These are phyloP conservation scores for Tuta absoluta DNA, from an alignment of 2,888 invertebrate genomes.

Conservation along the genomic window DNA sequence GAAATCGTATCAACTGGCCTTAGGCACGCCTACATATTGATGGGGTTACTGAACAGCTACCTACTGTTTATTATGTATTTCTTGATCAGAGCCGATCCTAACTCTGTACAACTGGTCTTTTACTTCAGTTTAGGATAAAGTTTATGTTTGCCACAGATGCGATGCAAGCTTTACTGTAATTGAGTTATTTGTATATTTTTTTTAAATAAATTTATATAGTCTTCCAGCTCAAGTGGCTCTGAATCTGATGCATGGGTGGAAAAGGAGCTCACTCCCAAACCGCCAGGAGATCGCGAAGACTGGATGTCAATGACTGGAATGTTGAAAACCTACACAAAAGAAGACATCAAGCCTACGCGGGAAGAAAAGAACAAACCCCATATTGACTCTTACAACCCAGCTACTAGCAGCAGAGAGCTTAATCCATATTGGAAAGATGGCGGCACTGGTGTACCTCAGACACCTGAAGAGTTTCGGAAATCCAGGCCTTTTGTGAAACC, in stretches of 20 bases:
- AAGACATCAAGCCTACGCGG: constrained; percentile 71
- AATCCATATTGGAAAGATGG: constrained; percentile 97
- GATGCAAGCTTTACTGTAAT: no score
- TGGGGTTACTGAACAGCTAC: no score
- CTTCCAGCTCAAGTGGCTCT: constrained; percentile 58
- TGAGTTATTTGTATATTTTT: no score
- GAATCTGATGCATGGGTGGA: constrained; percentile 84
- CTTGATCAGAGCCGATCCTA: no score
- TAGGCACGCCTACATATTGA: no score
- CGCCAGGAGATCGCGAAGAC: constrained; percentile 81
- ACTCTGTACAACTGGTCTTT: no score
- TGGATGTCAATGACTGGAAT: constrained; percentile 89
- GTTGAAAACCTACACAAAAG: constrained; percentile 70
- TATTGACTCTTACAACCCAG: constrained; percentile 84
- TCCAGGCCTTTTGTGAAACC: constrained; percentile 69
- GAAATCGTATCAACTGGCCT: no score
- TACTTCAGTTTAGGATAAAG: no score
- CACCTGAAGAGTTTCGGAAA: constrained; percentile 60
- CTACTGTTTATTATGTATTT: no score
- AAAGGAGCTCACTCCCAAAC: constrained; percentile 52
- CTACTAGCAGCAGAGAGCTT: constrained; percentile 87
- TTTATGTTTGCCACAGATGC: no score
- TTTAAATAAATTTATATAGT: constrained; percentile 40
- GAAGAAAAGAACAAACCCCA: constrained; percentile 77
- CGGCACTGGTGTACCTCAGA: constrained; percentile 89